These are phyloP conservation scores for Esperia sulphurella DNA, from an alignment of 2,888 invertebrate species.

Conservation along the genomic window DNA sequence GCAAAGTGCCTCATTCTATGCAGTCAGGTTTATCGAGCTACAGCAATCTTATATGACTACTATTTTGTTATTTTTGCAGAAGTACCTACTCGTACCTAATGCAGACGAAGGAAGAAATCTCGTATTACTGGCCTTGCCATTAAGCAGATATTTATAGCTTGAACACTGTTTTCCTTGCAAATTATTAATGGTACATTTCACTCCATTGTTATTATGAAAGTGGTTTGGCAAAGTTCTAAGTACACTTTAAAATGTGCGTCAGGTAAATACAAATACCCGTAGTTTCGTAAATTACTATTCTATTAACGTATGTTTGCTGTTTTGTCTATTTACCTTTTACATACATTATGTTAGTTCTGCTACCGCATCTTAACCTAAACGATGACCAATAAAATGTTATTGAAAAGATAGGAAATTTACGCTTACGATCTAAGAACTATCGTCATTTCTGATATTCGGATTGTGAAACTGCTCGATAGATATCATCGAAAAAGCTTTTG, in stretches of 20 bases:
- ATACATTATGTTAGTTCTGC: too few relatives aligned
- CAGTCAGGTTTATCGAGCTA: conserved; percentile 57
- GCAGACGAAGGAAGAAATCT: conserved; percentile 66
- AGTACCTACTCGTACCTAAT: conserved; percentile 53
- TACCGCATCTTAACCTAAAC: too few relatives aligned
- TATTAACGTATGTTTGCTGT: too few relatives aligned
- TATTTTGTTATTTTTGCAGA: conserved; percentile 72
- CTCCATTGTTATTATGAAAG: conserved; percentile 22
- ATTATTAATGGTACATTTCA: conserved; percentile 53
- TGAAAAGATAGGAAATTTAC: too few relatives aligned
- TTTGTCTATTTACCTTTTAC: too few relatives aligned
- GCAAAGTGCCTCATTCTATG: conserved; percentile 54
- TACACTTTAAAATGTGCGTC: conserved; percentile 4
- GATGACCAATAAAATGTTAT: too few relatives aligned
- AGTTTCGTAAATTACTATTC: too few relatives aligned
- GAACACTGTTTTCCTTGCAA: conserved; percentile 47
- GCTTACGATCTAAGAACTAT: too few relatives aligned
- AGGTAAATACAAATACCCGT: too few relatives aligned
- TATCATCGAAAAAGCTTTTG: too few relatives aligned
- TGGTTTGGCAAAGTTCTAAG: conserved; percentile 4
- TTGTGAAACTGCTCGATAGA: too few relatives aligned
- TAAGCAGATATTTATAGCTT: conserved; percentile 56
- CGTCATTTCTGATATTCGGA: too few relatives aligned
- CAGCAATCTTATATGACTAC: conserved; percentile 56
- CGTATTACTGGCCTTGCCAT: conserved; percentile 58